Conservation (phyloP, 2,888 invertebrate species). For the Acrobasis suavella region DNA sequence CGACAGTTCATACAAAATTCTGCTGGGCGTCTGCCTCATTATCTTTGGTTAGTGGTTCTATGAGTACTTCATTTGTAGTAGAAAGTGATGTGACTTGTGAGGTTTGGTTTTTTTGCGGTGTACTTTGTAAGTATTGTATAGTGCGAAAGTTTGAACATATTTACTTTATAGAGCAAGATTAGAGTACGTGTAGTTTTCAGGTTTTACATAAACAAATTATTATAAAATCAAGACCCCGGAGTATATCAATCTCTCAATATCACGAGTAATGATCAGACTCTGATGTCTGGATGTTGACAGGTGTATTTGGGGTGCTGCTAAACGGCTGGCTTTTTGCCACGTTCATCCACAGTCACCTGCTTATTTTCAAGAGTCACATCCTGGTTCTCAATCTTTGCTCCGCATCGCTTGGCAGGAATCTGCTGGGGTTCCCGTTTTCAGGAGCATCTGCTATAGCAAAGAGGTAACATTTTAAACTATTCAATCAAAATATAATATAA, state of each 20-base stretch:
- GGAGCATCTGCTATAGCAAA: slow-evolving; percentile 78
- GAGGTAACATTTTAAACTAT: slow-evolving; percentile 52
- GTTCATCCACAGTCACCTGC: slow-evolving; percentile 79
- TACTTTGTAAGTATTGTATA: too few species aligned
- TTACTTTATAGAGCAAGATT: too few species aligned
- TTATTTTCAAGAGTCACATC: slow-evolving; percentile 78
- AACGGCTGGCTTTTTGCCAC: slow-evolving; percentile 81
- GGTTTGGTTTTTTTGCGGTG: slow-evolving; percentile 5
- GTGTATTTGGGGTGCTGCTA: slow-evolving; percentile 79
- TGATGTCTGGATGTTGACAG: slow-evolving; percentile 49
- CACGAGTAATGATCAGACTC: slow-evolving; percentile 14
- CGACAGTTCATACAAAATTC: slow-evolving; percentile 78
- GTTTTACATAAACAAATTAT: too few species aligned
- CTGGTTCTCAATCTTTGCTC: slow-evolving; percentile 79
- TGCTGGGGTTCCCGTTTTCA: slow-evolving; percentile 80
- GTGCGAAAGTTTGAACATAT: too few species aligned
- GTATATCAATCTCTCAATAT: background rate
- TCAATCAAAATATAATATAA: too few species aligned
- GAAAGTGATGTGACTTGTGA: background rate
- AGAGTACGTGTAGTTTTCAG: too few species aligned
- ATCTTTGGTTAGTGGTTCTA: slow-evolving; percentile 71
- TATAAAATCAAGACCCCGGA: too few species aligned
- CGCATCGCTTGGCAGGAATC: slow-evolving; percentile 76
- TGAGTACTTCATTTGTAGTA: background rate
- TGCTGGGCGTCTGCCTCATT: slow-evolving; percentile 77